Conservation (phyloP, 2,113 vertebrate species). For the Heliornis fulica region DNA sequence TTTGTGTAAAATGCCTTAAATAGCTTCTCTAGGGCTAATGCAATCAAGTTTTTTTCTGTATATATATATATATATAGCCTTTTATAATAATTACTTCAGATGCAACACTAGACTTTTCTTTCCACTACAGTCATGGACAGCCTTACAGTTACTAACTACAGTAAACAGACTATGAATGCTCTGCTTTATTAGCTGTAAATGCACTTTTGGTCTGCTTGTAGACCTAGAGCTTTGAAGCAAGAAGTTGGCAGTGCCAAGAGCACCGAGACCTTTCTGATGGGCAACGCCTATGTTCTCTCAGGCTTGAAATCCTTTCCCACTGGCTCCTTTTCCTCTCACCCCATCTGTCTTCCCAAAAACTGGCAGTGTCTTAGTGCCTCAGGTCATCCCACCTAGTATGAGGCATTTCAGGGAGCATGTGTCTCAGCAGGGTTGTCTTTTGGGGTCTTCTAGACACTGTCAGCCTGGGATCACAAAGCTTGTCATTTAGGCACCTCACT, state of each 20-base stretch:
- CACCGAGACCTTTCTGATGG: not conserved
- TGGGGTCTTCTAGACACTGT: not conserved
- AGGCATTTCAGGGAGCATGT: not conserved
- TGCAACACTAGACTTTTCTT: slow-evolving; percentile 24
- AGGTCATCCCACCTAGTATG: not conserved
- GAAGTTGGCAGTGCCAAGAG: not conserved
- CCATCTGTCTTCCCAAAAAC: not conserved
- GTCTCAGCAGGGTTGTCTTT: not conserved
- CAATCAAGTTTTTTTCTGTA: slow-evolving; percentile 27
- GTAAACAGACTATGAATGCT: not conserved
- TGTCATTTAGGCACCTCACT: not conserved
- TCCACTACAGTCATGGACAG: not conserved
- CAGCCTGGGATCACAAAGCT: not conserved
- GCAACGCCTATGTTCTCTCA: not conserved
- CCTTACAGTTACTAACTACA: not conserved
- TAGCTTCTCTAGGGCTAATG: slow-evolving; percentile 34
- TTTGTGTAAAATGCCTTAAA: slow-evolving; percentile 61
- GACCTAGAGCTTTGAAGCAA: not conserved
- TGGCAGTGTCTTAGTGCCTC: not conserved
- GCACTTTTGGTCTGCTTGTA: not conserved
- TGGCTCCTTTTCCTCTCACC: not conserved
- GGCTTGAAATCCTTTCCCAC: not conserved
- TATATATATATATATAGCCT: too few relatives aligned
- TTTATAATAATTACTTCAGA: slow-evolving; percentile 29
- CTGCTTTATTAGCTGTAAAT: not conserved